Evolutionary conservation across 2,888 invertebrate species (phyloP).

Genomic region (Nomada lathburiana): DNA sequence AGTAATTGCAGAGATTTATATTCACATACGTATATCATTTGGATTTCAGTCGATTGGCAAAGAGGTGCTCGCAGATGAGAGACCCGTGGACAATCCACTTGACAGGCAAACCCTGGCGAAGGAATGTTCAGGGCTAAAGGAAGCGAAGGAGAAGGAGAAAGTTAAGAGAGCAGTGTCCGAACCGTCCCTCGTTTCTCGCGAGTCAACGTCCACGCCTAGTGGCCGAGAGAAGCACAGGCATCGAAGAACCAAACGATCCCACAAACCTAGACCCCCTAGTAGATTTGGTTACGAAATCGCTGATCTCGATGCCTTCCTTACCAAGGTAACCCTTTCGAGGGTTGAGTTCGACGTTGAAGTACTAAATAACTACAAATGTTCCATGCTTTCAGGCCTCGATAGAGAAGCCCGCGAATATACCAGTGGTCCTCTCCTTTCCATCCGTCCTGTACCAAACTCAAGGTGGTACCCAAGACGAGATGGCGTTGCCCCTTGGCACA

Average conservation of each 20-base stretch:
- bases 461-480: slow-evolving; percentile 89
- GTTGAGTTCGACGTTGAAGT: no score
- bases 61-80: slow-evolving; percentile 57
- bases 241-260: slow-evolving; percentile 75
- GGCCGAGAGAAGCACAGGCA: slow-evolving; percentile 75
- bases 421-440: slow-evolving; percentile 92
- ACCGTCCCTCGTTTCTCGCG: slow-evolving; percentile 85
- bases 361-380: neutral
- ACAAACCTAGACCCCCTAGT: slow-evolving; percentile 75
- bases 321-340: slow-evolving; percentile 86
- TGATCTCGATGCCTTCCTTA: slow-evolving; percentile 91
- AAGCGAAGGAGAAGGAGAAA: slow-evolving; percentile 70
- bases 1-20: neutral
- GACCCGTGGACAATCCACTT: slow-evolving; percentile 50
- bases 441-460: slow-evolving; percentile 91
- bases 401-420: slow-evolving; percentile 93
- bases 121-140: slow-evolving; percentile 59
- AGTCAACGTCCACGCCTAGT: slow-evolving; percentile 77
- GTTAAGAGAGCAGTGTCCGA: slow-evolving; percentile 85
- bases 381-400: slow-evolving; percentile 88
- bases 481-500: slow-evolving; percentile 91
- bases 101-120: slow-evolving; percentile 63
- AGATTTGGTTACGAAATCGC: slow-evolving; percentile 92
- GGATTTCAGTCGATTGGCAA: slow-evolving; percentile 62
- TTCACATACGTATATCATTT: neutral